phyloP scores from a whole-genome alignment of 2,797 vertebrate genomes.

The Diceros bicornis region DNA sequence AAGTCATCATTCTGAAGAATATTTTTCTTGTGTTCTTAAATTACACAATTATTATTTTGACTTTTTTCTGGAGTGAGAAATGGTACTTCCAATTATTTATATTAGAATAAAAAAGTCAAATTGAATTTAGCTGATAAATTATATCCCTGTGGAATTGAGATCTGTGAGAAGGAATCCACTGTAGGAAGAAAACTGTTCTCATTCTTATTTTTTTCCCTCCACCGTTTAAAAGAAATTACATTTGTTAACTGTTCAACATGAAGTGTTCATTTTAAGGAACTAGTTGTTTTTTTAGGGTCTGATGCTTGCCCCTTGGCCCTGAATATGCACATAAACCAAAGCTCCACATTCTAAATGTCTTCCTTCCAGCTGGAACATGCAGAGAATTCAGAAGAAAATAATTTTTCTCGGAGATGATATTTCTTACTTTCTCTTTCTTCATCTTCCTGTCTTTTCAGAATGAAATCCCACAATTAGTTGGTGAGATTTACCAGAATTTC shows the following conservation, averaged over 20 bases:
- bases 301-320: background rate
- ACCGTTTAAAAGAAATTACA: slow-evolving; percentile 35
- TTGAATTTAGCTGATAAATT: background rate
- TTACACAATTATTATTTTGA: background rate
- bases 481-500: slow-evolving; percentile 99
- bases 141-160: background rate
- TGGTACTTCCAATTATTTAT: background rate
- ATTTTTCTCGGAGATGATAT: slow-evolving; percentile 31
- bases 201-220: background rate
- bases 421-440: slow-evolving; percentile 50
- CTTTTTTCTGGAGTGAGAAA: background rate
- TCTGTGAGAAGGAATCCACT: background rate
- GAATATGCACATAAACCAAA: background rate
- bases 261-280: slow-evolving; percentile 14
- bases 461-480: slow-evolving; percentile 96
- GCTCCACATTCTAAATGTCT: background rate
- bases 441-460: slow-evolving; percentile 85
- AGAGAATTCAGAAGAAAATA: background rate
- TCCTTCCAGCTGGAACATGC: background rate
- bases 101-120: slow-evolving; percentile 40
- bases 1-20: background rate
- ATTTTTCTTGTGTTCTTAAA: background rate
- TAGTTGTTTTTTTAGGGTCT: background rate
- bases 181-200: background rate
- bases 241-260: background rate